Conservation (phyloP, 2,113 vertebrate species). For the Cnemophilus loriae region DNA sequence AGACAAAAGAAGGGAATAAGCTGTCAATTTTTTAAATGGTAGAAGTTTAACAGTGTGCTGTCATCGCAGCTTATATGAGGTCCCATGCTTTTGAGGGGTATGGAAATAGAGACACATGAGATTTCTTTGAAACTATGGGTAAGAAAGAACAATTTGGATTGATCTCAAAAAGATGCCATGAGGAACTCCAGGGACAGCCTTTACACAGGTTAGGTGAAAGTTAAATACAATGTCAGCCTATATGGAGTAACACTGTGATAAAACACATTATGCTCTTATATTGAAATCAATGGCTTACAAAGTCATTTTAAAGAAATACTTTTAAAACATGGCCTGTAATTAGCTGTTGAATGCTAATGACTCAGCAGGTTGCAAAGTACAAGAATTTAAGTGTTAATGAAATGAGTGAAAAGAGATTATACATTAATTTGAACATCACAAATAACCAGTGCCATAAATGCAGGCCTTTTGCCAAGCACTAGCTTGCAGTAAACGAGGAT, state of each 20-base stretch:
- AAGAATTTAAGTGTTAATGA: not conserved
- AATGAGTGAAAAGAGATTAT: not conserved
- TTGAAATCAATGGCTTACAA: not conserved
- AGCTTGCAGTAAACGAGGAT: not conserved
- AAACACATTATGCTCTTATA: not conserved
- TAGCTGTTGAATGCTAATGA: not conserved
- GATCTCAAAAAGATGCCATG: not conserved
- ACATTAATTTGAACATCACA: not conserved
- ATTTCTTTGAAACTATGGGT: not conserved
- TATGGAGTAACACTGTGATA: not conserved
- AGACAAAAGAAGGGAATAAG: not conserved
- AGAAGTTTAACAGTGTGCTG: not conserved
- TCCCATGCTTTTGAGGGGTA: not conserved
- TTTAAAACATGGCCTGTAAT: not conserved
- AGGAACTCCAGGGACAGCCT: not conserved
- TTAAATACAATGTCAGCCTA: not conserved
- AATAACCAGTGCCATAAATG: not conserved
- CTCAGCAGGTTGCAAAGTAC: not conserved
- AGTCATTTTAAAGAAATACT: not conserved
- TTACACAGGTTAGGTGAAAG: not conserved
- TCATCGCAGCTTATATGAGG: not conserved
- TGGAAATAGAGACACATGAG: not conserved
- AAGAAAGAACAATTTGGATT: not conserved
- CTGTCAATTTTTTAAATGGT: not conserved
- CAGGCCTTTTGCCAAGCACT: not conserved